Evolutionary conservation across 2,888 invertebrate genomes (phyloP).

Genomic region (Eurytoma californica): DNA sequence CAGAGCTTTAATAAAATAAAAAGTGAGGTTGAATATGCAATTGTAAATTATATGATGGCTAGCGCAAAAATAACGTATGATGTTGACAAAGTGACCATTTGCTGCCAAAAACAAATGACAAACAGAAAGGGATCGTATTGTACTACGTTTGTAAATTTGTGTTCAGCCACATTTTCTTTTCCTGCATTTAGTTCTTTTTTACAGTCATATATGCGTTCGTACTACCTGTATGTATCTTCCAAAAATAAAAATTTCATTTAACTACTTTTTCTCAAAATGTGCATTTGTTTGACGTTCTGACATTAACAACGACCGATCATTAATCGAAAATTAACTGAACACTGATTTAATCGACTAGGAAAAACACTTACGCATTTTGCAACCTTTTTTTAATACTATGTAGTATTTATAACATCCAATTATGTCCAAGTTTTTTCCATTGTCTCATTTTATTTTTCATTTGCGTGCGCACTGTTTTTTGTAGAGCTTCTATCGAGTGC

Average conservation of each 20-base stretch:
- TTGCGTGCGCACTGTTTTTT: constrained; percentile 48
- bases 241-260: constrained; percentile 66
- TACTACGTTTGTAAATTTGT: constrained; percentile 73
- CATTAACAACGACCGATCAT: constrained; percentile 15
- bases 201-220: constrained; percentile 56
- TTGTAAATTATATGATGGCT: constrained; percentile 60
- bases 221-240: constrained; percentile 71
- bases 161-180: constrained; percentile 62
- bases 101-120: constrained; percentile 60
- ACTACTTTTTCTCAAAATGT: constrained; percentile 38
- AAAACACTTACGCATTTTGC: background rate
- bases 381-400: constrained; percentile 23
- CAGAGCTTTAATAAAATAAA: constrained; percentile 61
- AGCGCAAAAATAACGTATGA: constrained; percentile 41
- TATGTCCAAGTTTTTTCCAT: constrained; percentile 40
- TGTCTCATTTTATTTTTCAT: constrained; percentile 44
- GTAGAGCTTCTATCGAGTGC: constrained; percentile 44
- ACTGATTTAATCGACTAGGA: constrained; percentile 11
- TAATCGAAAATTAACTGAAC: constrained; percentile 26
- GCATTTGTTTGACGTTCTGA: constrained; percentile 38
- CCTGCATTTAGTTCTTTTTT: constrained; percentile 63
- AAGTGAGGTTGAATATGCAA: constrained; percentile 64
- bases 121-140: constrained; percentile 63
- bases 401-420: constrained; percentile 38
- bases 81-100: constrained; percentile 44